Percentiles rank a stretch among this genome's conserved stretches.
Conservation (phyloP, 92 coral and sea anemone species). For the Zoanthus solanderi region DNA sequence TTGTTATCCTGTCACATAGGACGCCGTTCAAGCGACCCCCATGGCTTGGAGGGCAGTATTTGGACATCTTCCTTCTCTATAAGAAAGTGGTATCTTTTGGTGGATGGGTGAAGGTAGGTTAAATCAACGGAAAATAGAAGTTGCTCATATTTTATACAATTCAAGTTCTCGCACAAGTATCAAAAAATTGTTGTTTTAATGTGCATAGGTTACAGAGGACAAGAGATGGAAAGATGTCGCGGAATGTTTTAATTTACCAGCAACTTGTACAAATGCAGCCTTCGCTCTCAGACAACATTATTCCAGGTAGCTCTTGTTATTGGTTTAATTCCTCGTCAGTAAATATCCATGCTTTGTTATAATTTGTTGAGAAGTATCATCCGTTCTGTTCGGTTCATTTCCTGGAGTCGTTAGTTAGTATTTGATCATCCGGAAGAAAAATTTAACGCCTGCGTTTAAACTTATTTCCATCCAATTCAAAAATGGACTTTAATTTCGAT, state of each 20-base stretch:
- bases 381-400: constrained; percentile 17
- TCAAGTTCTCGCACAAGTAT: not conserved
- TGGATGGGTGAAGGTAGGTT: constrained; percentile 95
- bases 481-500: not conserved
- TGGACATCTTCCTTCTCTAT: constrained; percentile 92
- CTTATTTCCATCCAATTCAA: not conserved
- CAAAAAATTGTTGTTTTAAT: constrained; percentile 36
- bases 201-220: constrained; percentile 91
- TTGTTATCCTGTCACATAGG: constrained; percentile 80
- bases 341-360: not conserved
- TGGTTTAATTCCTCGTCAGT: not conserved
- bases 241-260: constrained; percentile 90
- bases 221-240: constrained; percentile 96
- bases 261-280: constrained; percentile 98
- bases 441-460: not conserved
- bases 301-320: constrained; percentile 72
- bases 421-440: constrained; percentile 24
- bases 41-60: constrained; percentile 96
- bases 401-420: constrained; percentile 35
- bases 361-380: not conserved
- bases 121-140: constrained; percentile 18
- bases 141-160: not conserved
- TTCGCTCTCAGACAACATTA: constrained; percentile 96
- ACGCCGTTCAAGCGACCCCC: constrained; percentile 96
- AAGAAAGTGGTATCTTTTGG: constrained; percentile 93